Evolutionary conservation across 1,140 invertebrate genomes (phyloP), one percentile per base, ranked within the genome.

Genomic region (Olivierus martensii): DNA sequence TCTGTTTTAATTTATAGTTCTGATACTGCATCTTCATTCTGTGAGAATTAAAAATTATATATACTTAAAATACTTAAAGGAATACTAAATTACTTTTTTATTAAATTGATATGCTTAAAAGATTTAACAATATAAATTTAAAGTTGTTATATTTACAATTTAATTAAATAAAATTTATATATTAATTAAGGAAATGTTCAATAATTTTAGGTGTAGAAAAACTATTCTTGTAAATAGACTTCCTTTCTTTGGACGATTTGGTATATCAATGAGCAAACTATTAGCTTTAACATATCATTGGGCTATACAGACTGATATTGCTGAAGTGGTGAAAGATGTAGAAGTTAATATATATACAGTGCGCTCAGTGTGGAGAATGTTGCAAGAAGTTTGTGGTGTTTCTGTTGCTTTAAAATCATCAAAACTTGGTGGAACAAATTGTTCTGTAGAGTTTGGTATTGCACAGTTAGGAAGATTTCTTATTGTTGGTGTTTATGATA

Each of bases 361-460:
- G 28, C 18, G 47, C 0, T 38, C 47, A 34, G 47, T 49, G 4
- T 49, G 35, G 35, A 49, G 47, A 41, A 22, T 14, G 6, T 14
- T 49, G n/a, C 47, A 49, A 18, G 47, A 49, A 17, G 35, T 49
- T 9, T 49, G 47, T 37, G 47, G 19, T 38, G n/a, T 14, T 14
- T 37, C 47, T 14, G 12, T 49, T 19, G 38, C 12, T 14, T n/a
- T 19, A 15, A 49, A 49, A 18, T 18, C 38, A 17, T 17, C 18
- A 15, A 41, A 49, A 37, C 28, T 49, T 14, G 44, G 44, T 17
- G 44, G 44, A 18, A 9, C 38, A 14, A 18, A 12, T 37, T 15
- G n/a, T 12, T 15, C 21, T 18, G 47, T 49, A 9, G 47, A 49
- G 39, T 14, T 49, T 15, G 18, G 12, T 7, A 18, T 22, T 34